Evolutionary conservation across 2,113 vertebrate genomes (phyloP).

Genomic region (Takifugu flavidus): DNA sequence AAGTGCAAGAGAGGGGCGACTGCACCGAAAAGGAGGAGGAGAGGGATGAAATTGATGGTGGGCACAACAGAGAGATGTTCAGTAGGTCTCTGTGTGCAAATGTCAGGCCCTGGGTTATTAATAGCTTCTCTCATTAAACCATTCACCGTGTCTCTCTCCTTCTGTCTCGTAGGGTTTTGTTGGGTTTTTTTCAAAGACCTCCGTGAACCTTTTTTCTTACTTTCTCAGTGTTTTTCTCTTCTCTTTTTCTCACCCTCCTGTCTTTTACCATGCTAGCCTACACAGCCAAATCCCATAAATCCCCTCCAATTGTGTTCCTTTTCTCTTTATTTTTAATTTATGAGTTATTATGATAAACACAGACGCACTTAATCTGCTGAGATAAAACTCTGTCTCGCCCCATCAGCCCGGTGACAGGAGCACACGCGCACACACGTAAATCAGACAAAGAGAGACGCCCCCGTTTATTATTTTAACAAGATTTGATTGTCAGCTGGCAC

Average conservation of each 20-base stretch:
- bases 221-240: constrained; percentile 17
- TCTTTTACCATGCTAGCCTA: constrained; percentile 26
- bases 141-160: constrained; percentile 47
- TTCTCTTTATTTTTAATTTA: neutral
- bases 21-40: constrained; percentile 12
- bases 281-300: constrained; percentile 42
- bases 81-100: constrained; percentile 66
- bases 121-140: constrained; percentile 73
- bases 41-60: constrained; percentile 40
- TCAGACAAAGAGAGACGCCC: constrained; percentile 16
- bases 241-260: constrained; percentile 1
- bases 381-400: constrained; percentile 61
- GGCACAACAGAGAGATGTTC: constrained; percentile 48
- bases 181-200: constrained; percentile 34
- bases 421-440: constrained; percentile 13
- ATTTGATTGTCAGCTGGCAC: constrained; percentile 66
- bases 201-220: constrained; percentile 49
- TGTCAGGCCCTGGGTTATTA: constrained; percentile 72
- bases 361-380: constrained; percentile 60
- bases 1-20: constrained; percentile 13
- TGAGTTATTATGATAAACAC: constrained; percentile 50
- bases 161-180: constrained; percentile 25
- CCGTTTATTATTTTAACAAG: constrained; percentile 31
- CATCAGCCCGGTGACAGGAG: constrained; percentile 49
- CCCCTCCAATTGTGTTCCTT: constrained; percentile 41